Conservation (phyloP, 2,888 invertebrate genomes). For the Graphium colonna region DNA sequence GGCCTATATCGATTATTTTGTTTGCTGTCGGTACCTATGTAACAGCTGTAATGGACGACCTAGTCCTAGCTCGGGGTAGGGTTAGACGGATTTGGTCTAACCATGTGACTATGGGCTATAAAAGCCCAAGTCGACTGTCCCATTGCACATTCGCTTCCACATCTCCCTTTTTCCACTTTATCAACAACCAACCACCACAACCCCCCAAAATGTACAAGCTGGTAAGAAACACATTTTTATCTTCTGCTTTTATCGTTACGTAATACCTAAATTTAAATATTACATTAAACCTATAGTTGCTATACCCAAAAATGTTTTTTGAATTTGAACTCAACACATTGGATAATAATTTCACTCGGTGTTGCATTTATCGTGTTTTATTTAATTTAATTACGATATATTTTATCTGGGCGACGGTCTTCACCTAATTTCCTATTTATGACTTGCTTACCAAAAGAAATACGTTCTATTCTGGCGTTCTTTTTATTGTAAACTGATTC, state of each 20-base stretch:
- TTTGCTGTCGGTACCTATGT: conserved; percentile 50
- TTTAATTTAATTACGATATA: no score
- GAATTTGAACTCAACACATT: neutral
- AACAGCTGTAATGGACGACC: conserved; percentile 59
- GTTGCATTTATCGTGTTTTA: no score
- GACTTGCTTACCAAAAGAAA: neutral
- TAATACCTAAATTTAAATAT: neutral
- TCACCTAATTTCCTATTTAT: no score
- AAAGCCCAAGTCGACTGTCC: conserved; percentile 50
- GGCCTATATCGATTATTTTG: conserved; percentile 21
- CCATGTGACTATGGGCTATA: conserved; percentile 68
- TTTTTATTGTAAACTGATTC: no score
- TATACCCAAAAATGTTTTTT: neutral
- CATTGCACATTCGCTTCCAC: conserved; percentile 68
- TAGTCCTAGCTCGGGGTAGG: conserved; percentile 66
- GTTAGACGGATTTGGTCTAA: conserved; percentile 64
- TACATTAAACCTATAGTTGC: neutral
- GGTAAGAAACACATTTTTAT: conserved; percentile 61
- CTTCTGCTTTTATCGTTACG: conserved; percentile 1
- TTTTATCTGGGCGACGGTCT: no score
- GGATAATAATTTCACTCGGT: no score
- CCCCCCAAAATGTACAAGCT: conserved; percentile 80
- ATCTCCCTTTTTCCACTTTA: conserved; percentile 52
- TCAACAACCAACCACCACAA: conserved; percentile 41
- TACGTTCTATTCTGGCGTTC: neutral